A percentile compares a stretch with the other conserved stretches of the same genome.
Conservation (phyloP, 2,797 vertebrate species). For the Nannoperca obscura region DNA sequence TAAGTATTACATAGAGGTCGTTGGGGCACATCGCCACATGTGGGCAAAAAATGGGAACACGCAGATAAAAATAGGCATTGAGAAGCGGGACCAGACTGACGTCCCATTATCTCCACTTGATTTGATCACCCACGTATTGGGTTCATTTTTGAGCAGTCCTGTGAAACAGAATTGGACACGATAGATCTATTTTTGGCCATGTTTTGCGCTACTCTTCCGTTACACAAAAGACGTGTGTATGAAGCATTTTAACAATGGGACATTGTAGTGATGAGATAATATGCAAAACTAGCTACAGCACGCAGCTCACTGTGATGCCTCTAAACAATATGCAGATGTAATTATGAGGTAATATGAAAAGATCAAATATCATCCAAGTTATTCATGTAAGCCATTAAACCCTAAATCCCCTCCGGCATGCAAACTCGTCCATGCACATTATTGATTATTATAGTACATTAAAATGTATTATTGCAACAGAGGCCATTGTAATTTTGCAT, state of each 20-base stretch:
- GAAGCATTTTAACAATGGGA: conserved; percentile 32
- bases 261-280: conserved; percentile 21
- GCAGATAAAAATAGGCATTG: conserved; percentile 52
- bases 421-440: conserved; percentile 27
- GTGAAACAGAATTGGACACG: conserved; percentile 54
- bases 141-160: conserved; percentile 49
- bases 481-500: conserved; percentile 34
- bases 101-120: conserved; percentile 55
- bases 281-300: conserved; percentile 17
- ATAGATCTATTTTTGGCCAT: conserved; percentile 42
- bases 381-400: conserved; percentile 21
- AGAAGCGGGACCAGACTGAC: conserved; percentile 56
- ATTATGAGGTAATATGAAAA: conserved; percentile 29
- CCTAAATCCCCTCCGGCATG: conserved; percentile 17
- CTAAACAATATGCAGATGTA: background rate
- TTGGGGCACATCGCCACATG: conserved; percentile 41
- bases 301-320: background rate
- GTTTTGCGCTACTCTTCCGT: conserved; percentile 1
- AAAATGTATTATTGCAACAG: conserved; percentile 46
- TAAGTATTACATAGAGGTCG: conserved; percentile 64
- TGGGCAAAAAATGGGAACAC: conserved; percentile 39
- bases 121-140: conserved; percentile 55
- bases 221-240: conserved; percentile 20
- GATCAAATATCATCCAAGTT: background rate
- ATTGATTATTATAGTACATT: conserved; percentile 37